Evolutionary conservation across 2,797 vertebrate genomes (phyloP), one percentile per base, ranked within the genome.

Genomic region (Anguilla megastoma): DNA sequence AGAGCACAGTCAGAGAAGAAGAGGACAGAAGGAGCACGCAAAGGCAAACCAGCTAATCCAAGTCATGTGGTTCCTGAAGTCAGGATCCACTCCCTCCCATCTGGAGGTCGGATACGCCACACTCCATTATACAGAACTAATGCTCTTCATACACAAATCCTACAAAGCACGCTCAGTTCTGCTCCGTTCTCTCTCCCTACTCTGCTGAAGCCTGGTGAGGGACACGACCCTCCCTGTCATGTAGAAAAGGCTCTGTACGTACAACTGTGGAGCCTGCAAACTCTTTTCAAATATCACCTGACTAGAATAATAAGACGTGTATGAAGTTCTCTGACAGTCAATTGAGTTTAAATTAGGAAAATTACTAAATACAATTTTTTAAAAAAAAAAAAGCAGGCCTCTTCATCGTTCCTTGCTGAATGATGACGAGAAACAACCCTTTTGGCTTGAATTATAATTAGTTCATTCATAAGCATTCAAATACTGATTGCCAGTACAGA

Each of bases 21-120:
- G 10, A 48, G n/a, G 76, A 83, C 54, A 87, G 6, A 85, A 79
- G 18, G 27, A 60, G 52, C 54, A 16, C 1, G 50, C 54, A 41
- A 60, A 85, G 45, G 56, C 27, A 85, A 9, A 88, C 87, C 89
- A 76, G 88, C 84, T 94, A 94, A 95, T 94, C 92, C 91, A 84
- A 89, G 90, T 93, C 91, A 93, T 93, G 93, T 93, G 93, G 87
- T 91, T 36, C 16, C 24, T 50, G 45, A 66, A 69, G 63, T 71
- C n/a, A 84, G 69, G 83, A 69, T 76, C 66, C 54, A 71, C 36
- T 86, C 63, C 84, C 41, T 41, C 85, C 36, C 89, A 89, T 85
- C 80, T 30, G 56, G 84, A 86, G 66, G 50, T 84, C n/a, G 33
- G 50, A 84, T n/a, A 84, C 83, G 4, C 18, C 79, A 82, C 79